Percentiles rank a stretch among this genome's conserved stretches.
phyloP scores from a whole-genome alignment of 2,888 invertebrate genomes.

The Xylota segnis region DNA sequence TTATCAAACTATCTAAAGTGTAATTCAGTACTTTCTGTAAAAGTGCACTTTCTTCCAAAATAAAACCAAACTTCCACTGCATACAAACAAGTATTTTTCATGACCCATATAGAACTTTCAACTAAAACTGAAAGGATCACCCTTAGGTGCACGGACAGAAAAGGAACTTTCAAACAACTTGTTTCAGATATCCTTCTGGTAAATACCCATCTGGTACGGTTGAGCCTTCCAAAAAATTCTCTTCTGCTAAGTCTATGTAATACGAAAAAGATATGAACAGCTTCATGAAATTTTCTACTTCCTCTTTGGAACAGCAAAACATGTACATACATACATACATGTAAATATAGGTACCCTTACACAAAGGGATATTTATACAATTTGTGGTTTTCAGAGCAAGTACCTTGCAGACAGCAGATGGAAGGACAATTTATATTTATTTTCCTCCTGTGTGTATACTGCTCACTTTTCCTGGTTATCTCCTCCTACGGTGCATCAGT shows the following conservation, averaged over 20 bases:
- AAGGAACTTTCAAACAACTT: background rate
- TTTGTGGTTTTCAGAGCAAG: background rate
- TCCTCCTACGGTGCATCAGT: background rate
- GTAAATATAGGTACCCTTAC: no score
- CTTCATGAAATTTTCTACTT: background rate
- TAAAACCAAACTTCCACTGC: background rate
- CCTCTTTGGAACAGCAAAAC: background rate
- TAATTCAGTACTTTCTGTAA: background rate
- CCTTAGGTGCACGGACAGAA: background rate
- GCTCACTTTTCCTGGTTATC: constrained; percentile 17
- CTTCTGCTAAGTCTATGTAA: background rate
- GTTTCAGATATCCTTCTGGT: background rate
- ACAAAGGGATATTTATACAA: background rate
- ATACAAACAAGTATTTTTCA: background rate
- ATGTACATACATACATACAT: no score
- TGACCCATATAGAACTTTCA: background rate
- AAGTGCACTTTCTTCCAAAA: background rate
- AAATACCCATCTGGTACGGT: background rate
- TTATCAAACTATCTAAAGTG: constrained; percentile 1
- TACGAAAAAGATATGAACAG: no score
- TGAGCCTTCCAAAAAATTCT: background rate
- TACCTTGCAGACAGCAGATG: background rate
- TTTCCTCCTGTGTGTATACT: constrained; percentile 3
- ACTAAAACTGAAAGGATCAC: background rate
- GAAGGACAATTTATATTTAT: constrained; percentile 7